Base-by-base conservation (phyloP, 2,888 invertebrate species). In the Leptinotarsa juncta region DNA sequence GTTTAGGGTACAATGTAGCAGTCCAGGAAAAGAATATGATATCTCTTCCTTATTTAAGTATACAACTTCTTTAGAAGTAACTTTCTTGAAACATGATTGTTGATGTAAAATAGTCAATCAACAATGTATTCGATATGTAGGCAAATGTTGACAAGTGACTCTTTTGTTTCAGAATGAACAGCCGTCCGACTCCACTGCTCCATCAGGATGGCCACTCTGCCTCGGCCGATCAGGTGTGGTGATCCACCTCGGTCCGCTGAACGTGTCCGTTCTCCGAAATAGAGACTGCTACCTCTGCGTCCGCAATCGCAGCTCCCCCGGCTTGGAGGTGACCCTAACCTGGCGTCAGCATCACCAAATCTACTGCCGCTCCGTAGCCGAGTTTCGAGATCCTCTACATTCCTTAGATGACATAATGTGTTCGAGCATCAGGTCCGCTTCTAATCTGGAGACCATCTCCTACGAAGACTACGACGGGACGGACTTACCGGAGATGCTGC, bases 211-310 rank as follows among this genome's bases (percentile, higher is more conserved):
- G 93, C 93, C 93, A 76, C 88, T 93, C 86, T 91, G 91, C 85
- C 89, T 92, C 83, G 90, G 90, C 82, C 86, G 86, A 73, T 90
- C 90, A 84, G 92, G 92, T 81, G 88, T 93, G 84, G 89, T 91
- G 82, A 87, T 93, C 82, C 92, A 93, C 84, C 88, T 93, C 84
- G 92, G 92, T 80, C 90, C 91, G 82, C 89, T 92, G 86, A 91
- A 91, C 84, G 90, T 91, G 78, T 90, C 91, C 79, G 87, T 90
- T 81, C 87, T 93, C 80, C 89, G 91, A 83, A 89, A 90, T 84
- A 89, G 90, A 84, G 93, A 93, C 88, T 91, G 92, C 86, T 93
- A 92, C 89, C 88, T 93, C 81, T 92, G 92, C 87, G 89, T 93
- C 82, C 89, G 83, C 73, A 77, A 70, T 26, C 70, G 75, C 67